Conservation (phyloP, 2,888 invertebrate species). For the Furcula furcula region DNA sequence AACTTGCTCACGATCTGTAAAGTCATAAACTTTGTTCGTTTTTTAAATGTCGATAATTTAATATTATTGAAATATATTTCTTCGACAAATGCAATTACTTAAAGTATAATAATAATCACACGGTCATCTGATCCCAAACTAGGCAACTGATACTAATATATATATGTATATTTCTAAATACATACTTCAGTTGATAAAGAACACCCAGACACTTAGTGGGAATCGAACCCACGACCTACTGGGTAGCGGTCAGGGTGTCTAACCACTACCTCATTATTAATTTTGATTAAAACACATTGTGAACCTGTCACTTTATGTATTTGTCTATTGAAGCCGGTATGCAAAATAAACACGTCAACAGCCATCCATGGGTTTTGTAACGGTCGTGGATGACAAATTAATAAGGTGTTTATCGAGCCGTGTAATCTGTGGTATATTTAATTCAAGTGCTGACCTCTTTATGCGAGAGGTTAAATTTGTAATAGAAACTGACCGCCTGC, state of each 20-base stretch:
- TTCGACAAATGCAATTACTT: no score
- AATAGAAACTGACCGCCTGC: neutral
- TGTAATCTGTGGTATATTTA: constrained; percentile 22
- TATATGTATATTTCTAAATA: no score
- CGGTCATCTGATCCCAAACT: no score
- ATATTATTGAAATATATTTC: no score
- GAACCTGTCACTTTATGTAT: constrained; percentile 2
- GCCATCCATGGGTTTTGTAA: constrained; percentile 11
- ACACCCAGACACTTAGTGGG: no score
- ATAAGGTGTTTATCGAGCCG: constrained; percentile 27
- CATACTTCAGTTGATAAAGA: no score
- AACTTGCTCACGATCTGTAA: constrained; percentile 31
- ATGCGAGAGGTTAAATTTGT: constrained; percentile 22
- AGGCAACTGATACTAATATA: no score
- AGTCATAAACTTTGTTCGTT: constrained; percentile 7
- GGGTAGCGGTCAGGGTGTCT: no score
- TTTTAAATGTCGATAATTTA: no score
- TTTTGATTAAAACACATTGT: constrained; percentile 4
- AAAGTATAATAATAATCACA: no score
- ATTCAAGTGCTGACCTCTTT: constrained; percentile 30
- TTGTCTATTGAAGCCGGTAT: constrained; percentile 3
- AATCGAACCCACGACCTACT: no score
- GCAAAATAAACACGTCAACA: constrained; percentile 2
- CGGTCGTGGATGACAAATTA: constrained; percentile 26
- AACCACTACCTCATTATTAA: neutral